Evolutionary conservation across 2,113 vertebrate genomes (phyloP), one percentile per base, ranked within the genome.

Genomic region (Lagopus muta): DNA sequence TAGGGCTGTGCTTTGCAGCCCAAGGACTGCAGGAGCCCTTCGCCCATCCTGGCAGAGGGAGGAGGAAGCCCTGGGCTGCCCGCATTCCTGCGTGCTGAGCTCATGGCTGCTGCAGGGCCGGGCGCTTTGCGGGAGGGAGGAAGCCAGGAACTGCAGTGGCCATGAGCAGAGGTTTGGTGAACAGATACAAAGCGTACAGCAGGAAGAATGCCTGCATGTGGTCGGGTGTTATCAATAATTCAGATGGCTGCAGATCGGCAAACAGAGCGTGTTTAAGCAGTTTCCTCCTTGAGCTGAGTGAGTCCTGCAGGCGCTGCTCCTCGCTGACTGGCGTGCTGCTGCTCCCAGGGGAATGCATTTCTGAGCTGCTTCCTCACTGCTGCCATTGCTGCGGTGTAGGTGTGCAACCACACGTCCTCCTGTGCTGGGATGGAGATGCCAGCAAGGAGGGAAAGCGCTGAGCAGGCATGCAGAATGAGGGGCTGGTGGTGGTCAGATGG

Each of bases 61-160:
- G 4, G 54, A 89, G 66, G 81, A 64, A 54, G 47, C 28, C 40
- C 74, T 57, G 1, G 43, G 36, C 10, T 34, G 4, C 66, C 32
- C 3, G 45, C 72, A 86, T 94, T 94, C 88, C 77, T 67, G 57
- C 1, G 4, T 14, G 83, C 70, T 93, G 73, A 96, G 92, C 80
- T 93, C 20, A 40, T 27, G 43, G 55, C 28, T 66, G 87, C 27
- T 16, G 52, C 52, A 27, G 25, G 52, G 50, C 50, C 14, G 50
- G 50, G 64, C 65, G 66, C 83, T 42, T 50, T 36, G 13, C 34
- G 4, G 13, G 7, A 32, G 72, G 90, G 40, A 70, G 86, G 69
- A 86, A 14, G 74, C 1, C 21, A 76, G 62, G 52, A 76, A 8
- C 40, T 70, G 57, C 42, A 10, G 80, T 16, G 36, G 50, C 36